Conservation (phyloP, 2,888 invertebrate species). For the Hemistola chrysoprasaria region DNA sequence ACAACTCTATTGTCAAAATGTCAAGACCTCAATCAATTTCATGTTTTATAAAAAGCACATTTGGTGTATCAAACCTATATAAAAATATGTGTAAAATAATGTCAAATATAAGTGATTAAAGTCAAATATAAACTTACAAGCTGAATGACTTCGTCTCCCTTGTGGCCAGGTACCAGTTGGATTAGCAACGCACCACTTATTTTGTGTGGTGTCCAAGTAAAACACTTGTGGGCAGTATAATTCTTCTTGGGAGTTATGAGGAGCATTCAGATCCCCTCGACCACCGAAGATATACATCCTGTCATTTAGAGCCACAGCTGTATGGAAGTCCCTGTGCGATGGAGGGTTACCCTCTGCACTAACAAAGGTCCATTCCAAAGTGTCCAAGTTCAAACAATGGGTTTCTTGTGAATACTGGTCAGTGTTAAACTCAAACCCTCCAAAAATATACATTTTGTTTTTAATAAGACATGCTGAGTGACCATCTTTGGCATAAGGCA, state of each 20-base stretch:
- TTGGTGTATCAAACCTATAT: no score
- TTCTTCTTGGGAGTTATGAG: slow-evolving; percentile 83
- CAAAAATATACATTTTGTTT: slow-evolving; percentile 93
- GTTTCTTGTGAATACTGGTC: slow-evolving; percentile 91
- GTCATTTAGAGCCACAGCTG: slow-evolving; percentile 88
- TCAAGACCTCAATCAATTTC: no score
- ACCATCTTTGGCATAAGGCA: slow-evolving; percentile 94
- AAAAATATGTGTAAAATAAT: no score
- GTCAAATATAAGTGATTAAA: no score
- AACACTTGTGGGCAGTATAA: slow-evolving; percentile 90
- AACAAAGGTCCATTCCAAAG: slow-evolving; percentile 87
- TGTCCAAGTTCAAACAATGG: slow-evolving; percentile 87
- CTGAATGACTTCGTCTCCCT: slow-evolving; percentile 94
- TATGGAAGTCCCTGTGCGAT: slow-evolving; percentile 93
- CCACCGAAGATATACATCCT: slow-evolving; percentile 96
- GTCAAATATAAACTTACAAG: slow-evolving; percentile 84
- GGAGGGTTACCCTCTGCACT: slow-evolving; percentile 85
- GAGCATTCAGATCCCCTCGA: slow-evolving; percentile 86
- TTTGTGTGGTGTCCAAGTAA: slow-evolving; percentile 87
- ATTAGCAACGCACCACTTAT: slow-evolving; percentile 86
- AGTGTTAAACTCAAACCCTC: slow-evolving; percentile 93
- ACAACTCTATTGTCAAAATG: no score
- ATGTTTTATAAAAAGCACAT: no score
- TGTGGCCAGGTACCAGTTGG: slow-evolving; percentile 85
- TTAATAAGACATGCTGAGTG: slow-evolving; percentile 93